Evolutionary conservation across 1,140 invertebrate species (phyloP).

Genomic region (Aradophagus sp.): DNA sequence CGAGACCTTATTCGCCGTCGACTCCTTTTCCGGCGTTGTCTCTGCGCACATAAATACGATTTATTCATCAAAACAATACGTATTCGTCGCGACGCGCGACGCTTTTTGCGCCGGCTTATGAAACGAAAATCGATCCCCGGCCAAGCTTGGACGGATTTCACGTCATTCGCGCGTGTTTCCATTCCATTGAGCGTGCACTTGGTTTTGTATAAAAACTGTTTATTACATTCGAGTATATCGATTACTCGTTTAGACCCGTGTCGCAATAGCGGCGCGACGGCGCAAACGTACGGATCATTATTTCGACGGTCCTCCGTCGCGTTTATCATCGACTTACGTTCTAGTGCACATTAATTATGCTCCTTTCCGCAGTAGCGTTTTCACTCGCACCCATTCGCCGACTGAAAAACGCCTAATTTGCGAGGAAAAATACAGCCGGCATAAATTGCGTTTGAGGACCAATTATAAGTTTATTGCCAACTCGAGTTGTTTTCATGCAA

Average conservation of each 20-base stretch:
- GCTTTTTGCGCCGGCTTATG: constrained; percentile 44
- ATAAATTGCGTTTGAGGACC: constrained; percentile 19
- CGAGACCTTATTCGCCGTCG: too few species aligned
- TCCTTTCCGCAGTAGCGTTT: background rate
- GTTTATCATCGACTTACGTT: constrained; percentile 38
- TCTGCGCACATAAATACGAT: constrained; percentile 33
- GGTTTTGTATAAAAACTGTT: constrained; percentile 51
- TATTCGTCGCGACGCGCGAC: constrained; percentile 18
- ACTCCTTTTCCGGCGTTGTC: too few species aligned
- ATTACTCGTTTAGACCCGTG: constrained; percentile 44
- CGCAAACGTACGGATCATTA: constrained; percentile 51
- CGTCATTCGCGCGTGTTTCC: constrained; percentile 55
- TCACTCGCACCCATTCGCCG: background rate
- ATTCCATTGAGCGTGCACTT: constrained; percentile 56
- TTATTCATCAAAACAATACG: constrained; percentile 50
- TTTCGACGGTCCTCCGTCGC: constrained; percentile 35
- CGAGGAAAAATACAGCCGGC: constrained; percentile 7
- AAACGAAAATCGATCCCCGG: constrained; percentile 49
- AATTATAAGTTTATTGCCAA: constrained; percentile 22
- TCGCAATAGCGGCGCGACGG: constrained; percentile 31
- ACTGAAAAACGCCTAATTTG: constrained; percentile 25
- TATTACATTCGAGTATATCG: constrained; percentile 55
- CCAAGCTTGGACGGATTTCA: constrained; percentile 49
- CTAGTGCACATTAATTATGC: constrained; percentile 22
- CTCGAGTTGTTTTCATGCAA: constrained; percentile 2